Evolutionary conservation across 1,140 invertebrate genomes (phyloP).

Genomic region (Sweltsa coloradensis): DNA sequence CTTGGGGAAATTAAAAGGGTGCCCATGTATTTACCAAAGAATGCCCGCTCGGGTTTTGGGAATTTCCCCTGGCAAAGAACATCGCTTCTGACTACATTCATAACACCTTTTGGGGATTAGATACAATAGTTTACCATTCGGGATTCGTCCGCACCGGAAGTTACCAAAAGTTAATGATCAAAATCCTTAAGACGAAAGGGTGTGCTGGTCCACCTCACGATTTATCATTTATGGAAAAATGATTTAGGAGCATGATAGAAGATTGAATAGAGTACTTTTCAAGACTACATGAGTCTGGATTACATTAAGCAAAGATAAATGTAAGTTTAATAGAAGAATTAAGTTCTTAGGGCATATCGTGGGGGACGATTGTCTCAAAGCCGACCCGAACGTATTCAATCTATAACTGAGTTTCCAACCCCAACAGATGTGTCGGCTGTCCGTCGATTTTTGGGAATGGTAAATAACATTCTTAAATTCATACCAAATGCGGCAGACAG

Average conservation of each 20-base stretch:
- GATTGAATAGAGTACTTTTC: neutral
- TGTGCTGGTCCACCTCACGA: neutral
- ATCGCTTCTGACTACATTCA: slow-evolving; percentile 16
- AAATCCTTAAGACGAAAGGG: neutral
- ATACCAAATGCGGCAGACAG: slow-evolving; percentile 26
- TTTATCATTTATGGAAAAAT: slow-evolving; percentile 3
- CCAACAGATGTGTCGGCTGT: slow-evolving; percentile 25
- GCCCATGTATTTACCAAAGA: slow-evolving; percentile 14
- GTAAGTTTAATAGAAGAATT: slow-evolving; percentile 20
- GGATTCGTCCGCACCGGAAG: slow-evolving; percentile 14
- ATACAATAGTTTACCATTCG: slow-evolving; percentile 15
- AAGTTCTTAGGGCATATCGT: slow-evolving; percentile 29
- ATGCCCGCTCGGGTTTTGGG: slow-evolving; percentile 15
- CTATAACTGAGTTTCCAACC: slow-evolving; percentile 20
- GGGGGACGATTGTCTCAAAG: slow-evolving; percentile 22
- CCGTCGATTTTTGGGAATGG: slow-evolving; percentile 27
- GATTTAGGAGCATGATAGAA: neutral
- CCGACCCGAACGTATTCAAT: slow-evolving; percentile 26
- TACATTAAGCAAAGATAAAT: slow-evolving; percentile 22
- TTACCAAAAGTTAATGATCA: slow-evolving; percentile 5
- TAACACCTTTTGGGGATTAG: slow-evolving; percentile 18
- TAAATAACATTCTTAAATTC: slow-evolving; percentile 28
- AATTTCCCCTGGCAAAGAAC: slow-evolving; percentile 15
- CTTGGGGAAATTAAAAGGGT: neutral
- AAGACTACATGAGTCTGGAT: slow-evolving; percentile 14